Conservation (phyloP, 2,888 invertebrate genomes). For the Hirtodrosophila confusa region DNA sequence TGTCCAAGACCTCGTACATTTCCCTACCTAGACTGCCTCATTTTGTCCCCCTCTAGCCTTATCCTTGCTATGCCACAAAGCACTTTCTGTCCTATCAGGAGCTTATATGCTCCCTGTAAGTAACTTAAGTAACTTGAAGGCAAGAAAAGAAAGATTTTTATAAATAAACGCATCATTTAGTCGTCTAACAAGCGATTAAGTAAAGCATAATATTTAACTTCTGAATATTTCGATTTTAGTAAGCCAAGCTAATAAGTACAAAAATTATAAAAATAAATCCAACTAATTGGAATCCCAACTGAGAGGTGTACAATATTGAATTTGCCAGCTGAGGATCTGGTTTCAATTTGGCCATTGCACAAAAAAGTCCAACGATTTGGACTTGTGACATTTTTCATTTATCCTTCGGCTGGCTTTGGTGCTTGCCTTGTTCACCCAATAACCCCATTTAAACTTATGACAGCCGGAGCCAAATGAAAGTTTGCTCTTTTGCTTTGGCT, state of each 20-base stretch:
- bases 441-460: conserved; percentile 72
- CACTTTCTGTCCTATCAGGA: no score
- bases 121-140: no score
- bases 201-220: no score
- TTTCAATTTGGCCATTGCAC: conserved; percentile 23
- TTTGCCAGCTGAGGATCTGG: conserved; percentile 8
- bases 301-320: conserved; percentile 6
- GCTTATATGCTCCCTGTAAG: no score
- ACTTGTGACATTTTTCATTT: conserved; percentile 47
- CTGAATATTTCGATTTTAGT: no score
- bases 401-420: conserved; percentile 16
- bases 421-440: conserved; percentile 34
- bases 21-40: no score
- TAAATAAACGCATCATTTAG: no score
- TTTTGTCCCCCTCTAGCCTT: no score
- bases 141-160: no score
- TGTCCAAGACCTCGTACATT: no score
- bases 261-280: conserved; percentile 1
- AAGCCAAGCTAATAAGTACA: conserved; percentile 1
- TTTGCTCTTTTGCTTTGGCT: conserved; percentile 60
- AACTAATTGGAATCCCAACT: conserved; percentile 14
- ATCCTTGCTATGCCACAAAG: no score
- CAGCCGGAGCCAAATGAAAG: conserved; percentile 69
- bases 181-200: no score
- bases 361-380: conserved; percentile 25